Evolutionary conservation across 2,113 vertebrate genomes (phyloP), one percentile per base, ranked within the genome.

Genomic region (Butorides virescens): DNA sequence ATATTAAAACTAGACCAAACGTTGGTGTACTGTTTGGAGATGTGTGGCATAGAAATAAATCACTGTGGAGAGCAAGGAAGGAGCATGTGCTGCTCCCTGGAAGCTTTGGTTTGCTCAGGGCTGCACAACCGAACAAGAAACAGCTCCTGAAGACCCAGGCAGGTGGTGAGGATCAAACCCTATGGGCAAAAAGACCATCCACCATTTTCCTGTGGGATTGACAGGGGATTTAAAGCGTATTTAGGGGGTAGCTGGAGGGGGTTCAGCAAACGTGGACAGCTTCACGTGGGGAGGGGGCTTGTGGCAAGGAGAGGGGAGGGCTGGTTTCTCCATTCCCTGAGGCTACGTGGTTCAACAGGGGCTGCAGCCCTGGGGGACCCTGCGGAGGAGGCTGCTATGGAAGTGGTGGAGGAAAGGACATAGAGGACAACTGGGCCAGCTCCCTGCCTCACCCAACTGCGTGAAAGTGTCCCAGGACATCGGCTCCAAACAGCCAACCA

Each of bases 31-130:
- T 86, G 62, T 90, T 90, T 90, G 89, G 90, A 88, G 81, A 59
- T 76, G 75, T 47, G 90, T 93, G 88, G 87, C 90, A 73, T 2
- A 11, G 79, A 82, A 82, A 80, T 92, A 91, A 92, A 93, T 93
- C 76, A 62, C 32, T 37, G 70, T 32, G 36, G 29, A n/a, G 56
- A 55, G 61, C 42, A 49, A 80, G 75, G 73, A 81, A 47, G 56
- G 68, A 83, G 29, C 25, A 1, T 2, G 21, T 61, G 34, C 73
- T 77, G 72, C 65, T 91, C 59, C 55, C 34, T 86, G 70, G 50
- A 71, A 91, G 44, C 52, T 65, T 59, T 63, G 70, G 29, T 39
- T 63, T 67, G 68, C 88, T 80, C 47, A 3, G 63, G 39, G 66
- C 82, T 68, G 30, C 63, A n/a, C 53, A 59, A 17, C 34, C 0